These are phyloP conservation scores for Zosterops borbonicus DNA, from an alignment of 2,113 vertebrate species.

Conservation along the genomic window DNA sequence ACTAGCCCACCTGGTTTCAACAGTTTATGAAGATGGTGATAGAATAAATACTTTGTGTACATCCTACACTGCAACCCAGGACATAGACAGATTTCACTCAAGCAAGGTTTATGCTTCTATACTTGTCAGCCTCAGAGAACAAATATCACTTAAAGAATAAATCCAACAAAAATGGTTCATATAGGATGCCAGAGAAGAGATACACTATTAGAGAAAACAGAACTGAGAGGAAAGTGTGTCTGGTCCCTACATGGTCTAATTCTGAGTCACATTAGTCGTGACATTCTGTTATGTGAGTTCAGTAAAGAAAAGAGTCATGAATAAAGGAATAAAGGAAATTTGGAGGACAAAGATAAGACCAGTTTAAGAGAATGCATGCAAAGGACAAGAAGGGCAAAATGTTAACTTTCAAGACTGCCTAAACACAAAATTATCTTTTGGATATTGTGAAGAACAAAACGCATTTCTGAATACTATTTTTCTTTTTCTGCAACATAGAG, in stretches of 20 bases:
- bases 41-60: no score
- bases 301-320: background rate
- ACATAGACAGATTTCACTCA: background rate
- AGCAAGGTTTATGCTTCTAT: background rate
- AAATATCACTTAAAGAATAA: background rate
- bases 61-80: no score
- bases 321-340: background rate
- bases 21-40: no score
- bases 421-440: background rate
- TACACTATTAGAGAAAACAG: background rate
- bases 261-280: background rate
- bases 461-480: background rate
- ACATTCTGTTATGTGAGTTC: background rate
- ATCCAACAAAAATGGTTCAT: background rate
- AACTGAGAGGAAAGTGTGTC: background rate
- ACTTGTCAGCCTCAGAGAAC: background rate
- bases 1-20: no score
- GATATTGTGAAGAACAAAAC: background rate
- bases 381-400: background rate
- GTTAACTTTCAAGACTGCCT: background rate
- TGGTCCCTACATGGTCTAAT: background rate
- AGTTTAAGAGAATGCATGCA: background rate
- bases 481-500: background rate
- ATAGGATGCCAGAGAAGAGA: background rate
- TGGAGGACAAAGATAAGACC: background rate